Percentiles rank a stretch among this genome's conserved stretches.
Evolutionary conservation across 2,797 vertebrate species (phyloP).

Genomic region (Phrynocephalus vlangalii): DNA sequence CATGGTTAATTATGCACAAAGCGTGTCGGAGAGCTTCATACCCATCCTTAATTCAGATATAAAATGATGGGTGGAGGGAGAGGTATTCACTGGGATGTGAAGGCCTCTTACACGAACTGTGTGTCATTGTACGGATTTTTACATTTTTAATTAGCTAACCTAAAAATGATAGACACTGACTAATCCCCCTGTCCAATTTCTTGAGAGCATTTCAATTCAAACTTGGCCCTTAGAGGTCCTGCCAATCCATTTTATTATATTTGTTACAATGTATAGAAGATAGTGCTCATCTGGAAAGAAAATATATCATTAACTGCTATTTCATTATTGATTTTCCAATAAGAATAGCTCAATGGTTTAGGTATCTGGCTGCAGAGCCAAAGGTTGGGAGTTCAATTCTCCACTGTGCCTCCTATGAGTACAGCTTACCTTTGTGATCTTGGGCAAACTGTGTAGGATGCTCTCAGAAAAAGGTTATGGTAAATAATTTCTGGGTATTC

Average conservation of each 20-base stretch:
- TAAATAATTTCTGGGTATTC: no score
- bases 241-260: conserved; percentile 22
- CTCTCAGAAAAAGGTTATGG: no score
- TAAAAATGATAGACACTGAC: conserved; percentile 21
- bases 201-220: conserved; percentile 24
- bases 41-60: background rate
- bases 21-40: no score
- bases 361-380: no score
- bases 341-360: background rate
- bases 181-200: background rate
- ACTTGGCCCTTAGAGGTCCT: background rate
- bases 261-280: background rate
- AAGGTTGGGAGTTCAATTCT: no score
- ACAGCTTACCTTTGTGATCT: no score
- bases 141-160: conserved; percentile 9
- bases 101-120: conserved; percentile 24
- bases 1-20: no score
- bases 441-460: no score
- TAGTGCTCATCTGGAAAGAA: conserved; percentile 28
- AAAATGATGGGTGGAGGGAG: background rate
- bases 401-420: no score
- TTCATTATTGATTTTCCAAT: conserved; percentile 32
- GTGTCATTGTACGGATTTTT: background rate
- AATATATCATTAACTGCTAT: conserved; percentile 38
- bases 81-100: background rate